phyloP scores from a whole-genome alignment of 2,113 vertebrate genomes.

The Clarias macrocephalus region DNA sequence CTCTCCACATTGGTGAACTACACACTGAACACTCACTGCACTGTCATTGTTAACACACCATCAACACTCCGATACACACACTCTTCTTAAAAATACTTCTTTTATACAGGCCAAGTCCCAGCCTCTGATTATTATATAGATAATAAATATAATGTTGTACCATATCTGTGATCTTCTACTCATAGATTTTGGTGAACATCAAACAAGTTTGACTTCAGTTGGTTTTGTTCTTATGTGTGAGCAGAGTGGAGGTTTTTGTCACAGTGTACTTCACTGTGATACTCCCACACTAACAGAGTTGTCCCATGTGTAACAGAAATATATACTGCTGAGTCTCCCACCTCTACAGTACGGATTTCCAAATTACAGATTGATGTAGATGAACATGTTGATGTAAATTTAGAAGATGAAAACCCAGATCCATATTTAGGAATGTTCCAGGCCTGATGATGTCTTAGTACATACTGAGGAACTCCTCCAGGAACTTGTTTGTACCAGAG shows the following conservation, averaged over 20 bases:
- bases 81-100: neutral
- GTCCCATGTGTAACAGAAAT: slow-evolving; percentile 37
- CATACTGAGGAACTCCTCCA: slow-evolving; percentile 36
- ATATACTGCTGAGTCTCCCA: slow-evolving; percentile 46
- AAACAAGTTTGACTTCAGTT: neutral
- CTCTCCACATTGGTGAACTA: neutral
- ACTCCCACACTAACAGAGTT: rapidly evolving
- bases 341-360: slow-evolving; percentile 53
- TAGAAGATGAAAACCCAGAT: slow-evolving; percentile 40
- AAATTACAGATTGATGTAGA: slow-evolving; percentile 48
- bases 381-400: slow-evolving; percentile 35
- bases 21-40: neutral
- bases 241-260: slow-evolving; percentile 19
- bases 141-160: neutral
- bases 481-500: slow-evolving; percentile 47
- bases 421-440: neutral
- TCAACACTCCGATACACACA: neutral
- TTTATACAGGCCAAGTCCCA: too few species aligned
- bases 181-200: neutral
- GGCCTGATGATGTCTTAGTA: neutral
- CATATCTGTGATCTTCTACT: neutral
- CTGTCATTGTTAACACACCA: neutral
- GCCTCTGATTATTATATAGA: too few species aligned
- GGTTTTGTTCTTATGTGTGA: too few species aligned
- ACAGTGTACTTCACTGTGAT: slow-evolving; percentile 58